phyloP scores from a whole-genome alignment of 64 coral and sea anemone species.

The Orbicella faveolata region DNA sequence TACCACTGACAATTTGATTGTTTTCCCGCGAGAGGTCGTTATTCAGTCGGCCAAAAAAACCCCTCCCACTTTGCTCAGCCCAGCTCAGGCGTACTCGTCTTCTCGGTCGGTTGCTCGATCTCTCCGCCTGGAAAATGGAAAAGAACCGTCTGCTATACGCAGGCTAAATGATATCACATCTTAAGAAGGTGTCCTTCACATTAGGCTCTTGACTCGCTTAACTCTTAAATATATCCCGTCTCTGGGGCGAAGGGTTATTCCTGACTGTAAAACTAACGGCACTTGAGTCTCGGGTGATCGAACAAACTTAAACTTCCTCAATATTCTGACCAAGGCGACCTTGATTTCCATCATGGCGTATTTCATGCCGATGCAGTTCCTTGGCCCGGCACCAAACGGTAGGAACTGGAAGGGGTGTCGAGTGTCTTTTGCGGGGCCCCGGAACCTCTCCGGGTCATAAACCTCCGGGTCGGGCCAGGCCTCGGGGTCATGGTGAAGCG shows the following conservation, averaged over 20 bases:
- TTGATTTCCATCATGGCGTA: conserved; percentile 30
- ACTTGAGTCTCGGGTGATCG: conserved; percentile 27
- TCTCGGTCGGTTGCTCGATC: too few relatives aligned
- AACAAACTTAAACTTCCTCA: conserved; percentile 36
- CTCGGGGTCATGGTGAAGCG: conserved; percentile 30
- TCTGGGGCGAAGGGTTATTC: not conserved
- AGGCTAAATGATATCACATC: too few relatives aligned
- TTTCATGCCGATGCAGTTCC: conserved; percentile 34
- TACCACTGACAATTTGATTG: too few relatives aligned
- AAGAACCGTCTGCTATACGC: too few relatives aligned
- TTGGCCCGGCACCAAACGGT: conserved; percentile 35
- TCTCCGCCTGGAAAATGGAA: too few relatives aligned
- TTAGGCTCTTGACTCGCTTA: conserved; percentile 8
- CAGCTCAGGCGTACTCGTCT: too few relatives aligned
- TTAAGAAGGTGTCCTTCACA: not conserved
- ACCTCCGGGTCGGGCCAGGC: conserved; percentile 22
- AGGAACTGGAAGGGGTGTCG: conserved; percentile 41
- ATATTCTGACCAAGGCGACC: conserved; percentile 28
- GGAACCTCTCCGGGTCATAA: conserved; percentile 39
- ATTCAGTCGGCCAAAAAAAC: too few relatives aligned
- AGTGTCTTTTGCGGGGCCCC: conserved; percentile 2
- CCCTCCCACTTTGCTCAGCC: too few relatives aligned
- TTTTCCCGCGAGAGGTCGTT: too few relatives aligned
- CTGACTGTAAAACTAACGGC: not conserved
- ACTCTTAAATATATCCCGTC: conserved; percentile 20